Percentiles rank a stretch among this genome's conserved stretches.
Conservation (phyloP, 2,113 vertebrate species). For the Amphiprion ocellaris region DNA sequence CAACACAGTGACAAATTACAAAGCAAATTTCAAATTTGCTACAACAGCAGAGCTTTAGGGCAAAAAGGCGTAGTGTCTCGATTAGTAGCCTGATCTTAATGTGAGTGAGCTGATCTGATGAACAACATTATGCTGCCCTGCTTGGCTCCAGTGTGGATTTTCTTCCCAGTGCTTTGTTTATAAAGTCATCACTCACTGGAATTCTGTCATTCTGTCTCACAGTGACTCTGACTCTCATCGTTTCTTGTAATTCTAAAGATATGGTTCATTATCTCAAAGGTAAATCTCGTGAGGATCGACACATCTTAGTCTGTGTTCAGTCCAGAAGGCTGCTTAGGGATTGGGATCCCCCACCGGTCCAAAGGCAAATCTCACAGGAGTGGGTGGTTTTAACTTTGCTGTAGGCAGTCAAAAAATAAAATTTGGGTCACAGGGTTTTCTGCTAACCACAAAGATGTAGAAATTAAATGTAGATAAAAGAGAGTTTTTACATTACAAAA, state of each 20-base stretch:
- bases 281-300: background rate
- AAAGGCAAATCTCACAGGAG: too few species aligned
- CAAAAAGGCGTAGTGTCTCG: background rate
- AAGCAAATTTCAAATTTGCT: slow-evolving; percentile 31
- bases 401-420: too few species aligned
- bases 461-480: too few species aligned
- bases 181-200: background rate
- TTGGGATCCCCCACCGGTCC: too few species aligned
- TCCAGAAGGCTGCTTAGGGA: too few species aligned
- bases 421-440: too few species aligned
- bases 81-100: slow-evolving; percentile 6
- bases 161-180: background rate
- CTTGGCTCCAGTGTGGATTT: background rate
- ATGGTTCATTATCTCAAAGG: too few species aligned
- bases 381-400: too few species aligned
- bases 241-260: background rate
- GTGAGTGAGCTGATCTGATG: slow-evolving; percentile 10
- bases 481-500: too few species aligned
- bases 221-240: background rate
- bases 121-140: slow-evolving; percentile 1
- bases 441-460: too few species aligned
- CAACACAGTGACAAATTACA: slow-evolving; percentile 28
- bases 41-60: slow-evolving; percentile 33
- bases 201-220: background rate
- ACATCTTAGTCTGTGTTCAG: too few species aligned